Evolutionary conservation across 2,888 invertebrate species (phyloP).

Genomic region (Cotesia congregata): DNA sequence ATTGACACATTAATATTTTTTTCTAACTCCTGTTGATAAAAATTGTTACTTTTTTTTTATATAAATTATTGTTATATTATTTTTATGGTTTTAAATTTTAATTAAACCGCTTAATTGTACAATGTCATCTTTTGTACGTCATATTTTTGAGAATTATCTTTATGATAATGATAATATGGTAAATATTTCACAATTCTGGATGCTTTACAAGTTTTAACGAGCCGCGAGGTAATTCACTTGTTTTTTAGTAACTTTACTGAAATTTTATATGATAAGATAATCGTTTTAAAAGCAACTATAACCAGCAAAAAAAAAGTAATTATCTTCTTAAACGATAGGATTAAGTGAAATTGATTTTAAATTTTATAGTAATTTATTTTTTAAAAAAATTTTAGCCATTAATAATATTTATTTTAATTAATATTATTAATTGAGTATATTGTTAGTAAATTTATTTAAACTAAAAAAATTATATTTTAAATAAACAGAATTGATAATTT

Average conservation of each 20-base stretch:
- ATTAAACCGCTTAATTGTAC: not conserved
- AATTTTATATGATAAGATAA: not conserved
- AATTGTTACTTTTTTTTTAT: too few species aligned
- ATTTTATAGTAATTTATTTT: too few species aligned
- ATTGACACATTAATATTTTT: not conserved
- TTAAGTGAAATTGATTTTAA: not conserved
- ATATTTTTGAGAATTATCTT: not conserved
- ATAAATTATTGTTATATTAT: not conserved
- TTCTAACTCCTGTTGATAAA: not conserved
- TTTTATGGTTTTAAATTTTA: not conserved
- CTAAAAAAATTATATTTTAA: too few species aligned
- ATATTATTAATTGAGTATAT: too few species aligned
- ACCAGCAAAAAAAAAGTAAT: not conserved
- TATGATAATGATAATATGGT: not conserved
- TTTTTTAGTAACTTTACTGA: not conserved
- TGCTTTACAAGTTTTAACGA: not conserved
- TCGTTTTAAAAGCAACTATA: not conserved
- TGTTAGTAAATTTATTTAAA: too few species aligned
- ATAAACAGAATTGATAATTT: too few species aligned
- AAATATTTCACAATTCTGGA: not conserved
- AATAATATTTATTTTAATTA: too few species aligned
- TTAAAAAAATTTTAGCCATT: too few species aligned
- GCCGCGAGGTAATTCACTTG: not conserved
- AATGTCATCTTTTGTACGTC: not conserved
- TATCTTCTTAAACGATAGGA: not conserved